Percentiles rank a stretch among this genome's conserved stretches.
Conservation (phyloP, 2,797 vertebrate genomes). For the Gymnoscopelus microlampas region DNA sequence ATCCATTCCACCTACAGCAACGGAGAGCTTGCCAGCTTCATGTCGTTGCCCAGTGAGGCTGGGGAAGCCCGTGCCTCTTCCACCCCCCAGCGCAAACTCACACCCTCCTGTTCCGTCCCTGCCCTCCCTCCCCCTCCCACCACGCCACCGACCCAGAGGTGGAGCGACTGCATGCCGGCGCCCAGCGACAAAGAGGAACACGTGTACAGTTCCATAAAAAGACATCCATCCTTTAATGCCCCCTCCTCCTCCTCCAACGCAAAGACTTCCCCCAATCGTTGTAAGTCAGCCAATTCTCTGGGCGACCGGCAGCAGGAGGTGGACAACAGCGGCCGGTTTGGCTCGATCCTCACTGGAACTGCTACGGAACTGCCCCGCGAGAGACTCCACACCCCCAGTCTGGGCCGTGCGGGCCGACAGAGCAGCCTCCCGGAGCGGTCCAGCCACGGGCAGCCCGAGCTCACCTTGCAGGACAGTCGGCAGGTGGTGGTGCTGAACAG, state of each 20-base stretch:
- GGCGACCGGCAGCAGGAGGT: slow-evolving; percentile 73
- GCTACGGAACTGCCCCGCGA: slow-evolving; percentile 38
- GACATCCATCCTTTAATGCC: slow-evolving; percentile 77
- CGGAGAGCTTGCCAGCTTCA: slow-evolving; percentile 87
- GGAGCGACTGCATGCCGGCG: slow-evolving; percentile 86
- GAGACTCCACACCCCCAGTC: slow-evolving; percentile 50
- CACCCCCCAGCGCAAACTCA: slow-evolving; percentile 74
- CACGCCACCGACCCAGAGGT: slow-evolving; percentile 81
- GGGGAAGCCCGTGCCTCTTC: slow-evolving; percentile 58
- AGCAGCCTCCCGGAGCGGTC: slow-evolving; percentile 80
- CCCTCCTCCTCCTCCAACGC: slow-evolving; percentile 48
- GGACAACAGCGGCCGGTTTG: slow-evolving; percentile 58
- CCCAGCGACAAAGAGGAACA: slow-evolving; percentile 87
- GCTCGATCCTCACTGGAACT: slow-evolving; percentile 57
- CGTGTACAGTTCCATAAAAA: slow-evolving; percentile 88
- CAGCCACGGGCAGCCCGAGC: slow-evolving; percentile 80
- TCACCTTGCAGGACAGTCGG: slow-evolving; percentile 93
- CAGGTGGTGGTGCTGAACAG: slow-evolving; percentile 91
- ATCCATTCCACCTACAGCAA: slow-evolving; percentile 92
- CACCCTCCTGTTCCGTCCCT: slow-evolving; percentile 84
- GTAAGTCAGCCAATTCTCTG: slow-evolving; percentile 84
- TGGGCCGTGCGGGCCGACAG: slow-evolving; percentile 74
- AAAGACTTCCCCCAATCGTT: slow-evolving; percentile 80
- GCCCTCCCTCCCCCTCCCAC: slow-evolving; percentile 76
- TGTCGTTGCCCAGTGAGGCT: slow-evolving; percentile 71